These are phyloP conservation scores for Schizotus pectinicornis DNA, from an alignment of 2,888 invertebrate species.

Conservation along the genomic window DNA sequence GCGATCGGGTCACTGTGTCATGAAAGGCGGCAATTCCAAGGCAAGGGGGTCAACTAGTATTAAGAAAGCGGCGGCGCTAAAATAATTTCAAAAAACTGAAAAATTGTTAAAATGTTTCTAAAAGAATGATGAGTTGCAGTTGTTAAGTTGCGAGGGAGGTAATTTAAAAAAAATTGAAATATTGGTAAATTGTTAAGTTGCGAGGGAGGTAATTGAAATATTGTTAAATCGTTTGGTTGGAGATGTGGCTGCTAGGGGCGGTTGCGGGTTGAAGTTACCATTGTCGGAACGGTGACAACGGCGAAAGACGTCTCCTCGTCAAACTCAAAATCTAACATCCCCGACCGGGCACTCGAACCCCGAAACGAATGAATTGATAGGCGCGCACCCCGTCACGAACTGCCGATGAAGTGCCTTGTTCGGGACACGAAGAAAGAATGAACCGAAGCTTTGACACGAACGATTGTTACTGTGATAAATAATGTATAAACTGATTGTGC, in stretches of 20 bases:
- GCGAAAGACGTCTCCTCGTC: conserved; percentile 73
- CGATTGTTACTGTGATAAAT: conserved; percentile 47
- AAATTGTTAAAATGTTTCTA: too few relatives aligned
- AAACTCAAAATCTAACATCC: conserved; percentile 54
- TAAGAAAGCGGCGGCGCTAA: too few relatives aligned
- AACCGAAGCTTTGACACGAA: conserved; percentile 36
- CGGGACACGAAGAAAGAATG: conserved; percentile 28
- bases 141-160: too few relatives aligned
- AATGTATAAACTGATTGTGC: conserved; percentile 49
- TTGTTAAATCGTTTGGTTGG: too few relatives aligned
- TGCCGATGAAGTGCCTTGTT: conserved; percentile 5
- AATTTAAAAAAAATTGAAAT: too few relatives aligned
- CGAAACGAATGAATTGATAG: conserved; percentile 5
- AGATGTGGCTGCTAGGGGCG: too few relatives aligned
- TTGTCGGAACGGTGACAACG: conserved; percentile 70
- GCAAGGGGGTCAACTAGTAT: too few relatives aligned
- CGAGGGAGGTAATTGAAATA: too few relatives aligned
- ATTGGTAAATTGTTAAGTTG: too few relatives aligned
- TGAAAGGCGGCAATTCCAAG: background rate
- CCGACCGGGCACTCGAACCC: conserved; percentile 6
- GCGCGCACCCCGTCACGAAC: background rate
- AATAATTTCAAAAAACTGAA: too few relatives aligned
- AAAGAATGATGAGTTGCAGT: too few relatives aligned
- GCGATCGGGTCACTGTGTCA: background rate
- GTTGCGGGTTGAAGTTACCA: conserved; percentile 54